Percentiles rank a stretch among this genome's conserved stretches.
These are phyloP conservation scores for Cecropterus lyciades DNA, from an alignment of 1,140 invertebrate species.

Conservation along the genomic window DNA sequence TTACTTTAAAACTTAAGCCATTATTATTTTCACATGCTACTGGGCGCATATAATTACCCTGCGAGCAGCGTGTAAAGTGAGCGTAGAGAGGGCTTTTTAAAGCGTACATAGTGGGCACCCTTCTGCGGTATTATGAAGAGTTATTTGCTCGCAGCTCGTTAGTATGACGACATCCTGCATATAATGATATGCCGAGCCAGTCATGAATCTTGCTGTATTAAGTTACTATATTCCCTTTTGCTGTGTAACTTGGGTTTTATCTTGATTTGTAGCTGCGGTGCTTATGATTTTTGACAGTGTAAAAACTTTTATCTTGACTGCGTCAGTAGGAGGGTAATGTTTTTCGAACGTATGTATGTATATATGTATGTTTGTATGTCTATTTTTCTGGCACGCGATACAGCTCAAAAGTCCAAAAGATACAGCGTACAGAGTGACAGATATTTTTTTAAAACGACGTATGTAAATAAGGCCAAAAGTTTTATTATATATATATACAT, in stretches of 20 bases:
- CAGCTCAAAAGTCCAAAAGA: too few species aligned
- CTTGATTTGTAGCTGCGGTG: not conserved
- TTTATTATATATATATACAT: too few species aligned
- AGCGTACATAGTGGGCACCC: slow-evolving; percentile 34
- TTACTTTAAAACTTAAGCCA: slow-evolving; percentile 36
- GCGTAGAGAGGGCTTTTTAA: slow-evolving; percentile 31
- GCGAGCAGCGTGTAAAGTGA: slow-evolving; percentile 29
- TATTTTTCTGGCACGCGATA: too few species aligned
- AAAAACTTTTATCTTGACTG: not conserved
- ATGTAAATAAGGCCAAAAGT: too few species aligned
- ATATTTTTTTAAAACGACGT: too few species aligned
- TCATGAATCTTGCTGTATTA: slow-evolving; percentile 46
- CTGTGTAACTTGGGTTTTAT: not conserved
- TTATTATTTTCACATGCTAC: slow-evolving; percentile 37
- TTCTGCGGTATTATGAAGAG: slow-evolving; percentile 59
- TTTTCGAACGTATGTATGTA: too few species aligned
- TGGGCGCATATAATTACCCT: slow-evolving; percentile 35
- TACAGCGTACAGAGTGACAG: too few species aligned
- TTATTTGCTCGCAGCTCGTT: slow-evolving; percentile 69
- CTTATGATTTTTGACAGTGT: not conserved
- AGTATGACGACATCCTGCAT: slow-evolving; percentile 57
- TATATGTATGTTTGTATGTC: too few species aligned
- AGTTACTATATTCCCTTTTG: slow-evolving; percentile 34
- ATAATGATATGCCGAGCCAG: slow-evolving; percentile 56
- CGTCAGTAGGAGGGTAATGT: too few species aligned